Evolutionary conservation across 23 tunicate species (phyloP), one percentile per base, ranked within the genome.

Genomic region (Phallusia fumigata): DNA sequence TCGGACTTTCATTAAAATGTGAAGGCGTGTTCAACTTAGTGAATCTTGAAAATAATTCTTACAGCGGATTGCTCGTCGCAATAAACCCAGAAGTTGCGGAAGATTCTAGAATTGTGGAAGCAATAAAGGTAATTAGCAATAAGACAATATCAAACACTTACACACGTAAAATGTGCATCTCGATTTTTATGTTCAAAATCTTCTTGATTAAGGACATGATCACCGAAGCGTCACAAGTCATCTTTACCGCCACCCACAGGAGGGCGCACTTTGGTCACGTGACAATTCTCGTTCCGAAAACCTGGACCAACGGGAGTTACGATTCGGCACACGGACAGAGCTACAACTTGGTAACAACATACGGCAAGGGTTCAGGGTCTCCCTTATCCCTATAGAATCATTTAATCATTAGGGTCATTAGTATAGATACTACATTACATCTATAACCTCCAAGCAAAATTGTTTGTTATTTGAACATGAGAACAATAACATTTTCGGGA

Each of bases 81-180:
- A 92, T 92, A 15, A 84, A 88, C 74, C 88, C 92, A n/a, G 86
- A 88, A 31, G 79, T 92, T 19, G 75, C 89, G 0, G 92, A 92
- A 84, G 82, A 80, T 36, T 32, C 74, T 3, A 28, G 76, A 12
- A 30, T 90, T 21, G 40, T 90, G 18, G 44, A 73, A 13, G 76
- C 77, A 28, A 28, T 89, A 72, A 69, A 84, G 81, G 93, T 89
- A 73, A 40, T 40, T n/a, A n/a, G n/a, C n/a, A n/a, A n/a, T n/a
- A n/a, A n/a, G n/a, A n/a, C n/a, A n/a, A n/a, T n/a, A n/a, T n/a
- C n/a, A n/a, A n/a, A n/a, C n/a, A n/a, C n/a, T n/a, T n/a, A n/a
- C n/a, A n/a, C n/a, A n/a, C n/a, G n/a, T n/a, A n/a, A n/a, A n/a
- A n/a, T n/a, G n/a, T n/a, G n/a, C n/a, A n/a, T n/a, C n/a, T n/a